Evolutionary conservation across 2,113 vertebrate species (phyloP), one percentile per base, ranked within the genome.

Genomic region (Passer montanus): DNA sequence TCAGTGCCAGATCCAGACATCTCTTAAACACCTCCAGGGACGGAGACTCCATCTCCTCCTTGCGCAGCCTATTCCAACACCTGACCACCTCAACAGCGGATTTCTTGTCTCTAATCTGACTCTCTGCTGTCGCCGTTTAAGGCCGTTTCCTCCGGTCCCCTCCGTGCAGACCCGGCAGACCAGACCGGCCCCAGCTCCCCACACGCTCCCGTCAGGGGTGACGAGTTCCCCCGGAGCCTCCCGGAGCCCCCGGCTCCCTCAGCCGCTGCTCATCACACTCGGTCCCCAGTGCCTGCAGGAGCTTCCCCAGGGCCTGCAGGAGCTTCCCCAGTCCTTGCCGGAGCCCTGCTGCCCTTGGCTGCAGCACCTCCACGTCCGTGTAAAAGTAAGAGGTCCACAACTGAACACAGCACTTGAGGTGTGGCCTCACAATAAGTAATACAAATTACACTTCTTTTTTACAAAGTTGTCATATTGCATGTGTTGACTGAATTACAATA

Each of bases 401-500:
- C 8, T 33, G 58, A 73, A 33, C 0, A 1, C 28, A 28, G 59
- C 23, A 5, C 28, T 27, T 9, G 15, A 56, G 19, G 27, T 28
- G 2, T 16, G 6, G 9, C n/a, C 19, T 56, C 50, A 15, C 43
- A 84, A 41, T 20, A 74, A 41, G 7, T 49, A 53, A 84, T 15
- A 50, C 43, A 81, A 90, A 31, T 14, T 12, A 26, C 2, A 17
- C 31, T 11, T 35, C 2, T 52, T 43, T 39, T 16, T 39, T 15
- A 23, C 24, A 8, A 50, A 50, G 13, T 53, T 53, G 6, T 44
- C 15, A 3, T 49, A 11, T 2, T 59, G 43, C 55, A 24, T 22
- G 1, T 27, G 28, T 35, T 58, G 52, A 43, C 28, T 0, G 0
- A 43, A 6, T 83, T 60, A 39, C 24, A 9, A 16, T 56, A 9